Base-by-base conservation (phyloP, 2,113 vertebrate genomes). In the Carassius auratus region DNA sequence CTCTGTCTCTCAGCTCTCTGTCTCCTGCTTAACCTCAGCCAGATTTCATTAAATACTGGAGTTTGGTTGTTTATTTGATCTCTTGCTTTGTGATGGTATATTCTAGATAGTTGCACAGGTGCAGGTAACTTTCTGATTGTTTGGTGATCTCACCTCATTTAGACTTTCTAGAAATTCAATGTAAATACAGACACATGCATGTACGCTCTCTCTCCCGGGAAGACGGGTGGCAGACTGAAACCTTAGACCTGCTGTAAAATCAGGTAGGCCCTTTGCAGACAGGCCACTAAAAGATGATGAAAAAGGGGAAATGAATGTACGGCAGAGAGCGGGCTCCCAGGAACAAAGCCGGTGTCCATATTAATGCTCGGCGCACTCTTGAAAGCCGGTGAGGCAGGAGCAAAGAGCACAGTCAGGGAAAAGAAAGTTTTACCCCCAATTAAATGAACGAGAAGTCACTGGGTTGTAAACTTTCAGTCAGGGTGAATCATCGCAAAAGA, bases 331-430 rank as follows among this genome's bases (percentile, higher is more conserved):
- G 84, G 89, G 91, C 90, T 90, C 90, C 90, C 87, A 91, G 89
- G 86, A 93, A 90, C 86, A 84, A 90, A 92, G 92, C 93, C 92
- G 93, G 91, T 92, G 91, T 93, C 93, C 90, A 89, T 90, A 91
- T 92, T 88, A 89, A 93, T 91, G 91, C 90, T 91, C 90, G 88
- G 87, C 85, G 90, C 89, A 77, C 88, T 90, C 91, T 91, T 92
- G 91, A 90, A 87, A 79, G 77, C 83, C 83, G 76, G 17, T 48
- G 26, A 75, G 30, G 38, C 8, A 3, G 66, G 74, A 8, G 59
- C 62, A 68, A 85, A 83, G 76, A 75, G 86, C 80, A 86, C 79
- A 85, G 90, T 88, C 85, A 90, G 87, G 86, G 85, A 81, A 81
- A 80, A 76, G n/a, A 59, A 71, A 83, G 55, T 21, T 83, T 82